phyloP scores from a whole-genome alignment of 2,888 invertebrate species.

The Malachius bipustulatus region DNA sequence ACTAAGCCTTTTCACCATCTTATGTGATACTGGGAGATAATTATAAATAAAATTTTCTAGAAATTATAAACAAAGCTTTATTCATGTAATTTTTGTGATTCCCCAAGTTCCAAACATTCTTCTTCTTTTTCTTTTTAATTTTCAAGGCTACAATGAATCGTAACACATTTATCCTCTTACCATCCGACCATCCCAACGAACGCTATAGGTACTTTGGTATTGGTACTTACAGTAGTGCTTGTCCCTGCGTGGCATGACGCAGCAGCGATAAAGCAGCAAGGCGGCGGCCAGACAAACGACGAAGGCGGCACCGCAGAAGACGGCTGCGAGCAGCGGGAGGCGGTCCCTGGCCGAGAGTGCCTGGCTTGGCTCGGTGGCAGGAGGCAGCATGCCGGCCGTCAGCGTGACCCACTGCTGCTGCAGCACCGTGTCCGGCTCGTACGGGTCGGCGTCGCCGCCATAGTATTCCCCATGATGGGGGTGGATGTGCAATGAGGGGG shows the following conservation, averaged over 20 bases:
- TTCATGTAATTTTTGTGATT: too few relatives aligned
- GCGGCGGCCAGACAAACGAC: conserved; percentile 53
- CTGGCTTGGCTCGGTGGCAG: conserved; percentile 35
- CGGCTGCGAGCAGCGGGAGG: conserved; percentile 38
- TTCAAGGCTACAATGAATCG: too few relatives aligned
- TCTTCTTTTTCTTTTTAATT: too few relatives aligned
- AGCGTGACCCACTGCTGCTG: conserved; percentile 42
- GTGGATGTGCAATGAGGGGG: too few relatives aligned
- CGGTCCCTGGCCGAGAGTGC: conserved; percentile 37
- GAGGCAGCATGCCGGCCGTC: conserved; percentile 42
- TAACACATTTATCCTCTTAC: too few relatives aligned
- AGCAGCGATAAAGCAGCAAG: conserved; percentile 53
- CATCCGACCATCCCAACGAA: too few relatives aligned
- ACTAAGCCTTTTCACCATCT: too few relatives aligned
- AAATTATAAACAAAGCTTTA: too few relatives aligned
- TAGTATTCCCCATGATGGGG: neutral
- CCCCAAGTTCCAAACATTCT: too few relatives aligned
- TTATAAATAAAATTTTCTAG: too few relatives aligned
- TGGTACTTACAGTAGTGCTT: conserved; percentile 50
- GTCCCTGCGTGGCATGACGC: conserved; percentile 57
- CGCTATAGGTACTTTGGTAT: neutral
- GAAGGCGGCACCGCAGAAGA: conserved; percentile 46
- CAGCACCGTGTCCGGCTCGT: conserved; percentile 28
- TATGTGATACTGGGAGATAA: too few relatives aligned
- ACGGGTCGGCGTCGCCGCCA: conserved; percentile 25